These are phyloP conservation scores for Hirtodrosophila histrioides DNA, from an alignment of 2,888 invertebrate species.

Conservation along the genomic window DNA sequence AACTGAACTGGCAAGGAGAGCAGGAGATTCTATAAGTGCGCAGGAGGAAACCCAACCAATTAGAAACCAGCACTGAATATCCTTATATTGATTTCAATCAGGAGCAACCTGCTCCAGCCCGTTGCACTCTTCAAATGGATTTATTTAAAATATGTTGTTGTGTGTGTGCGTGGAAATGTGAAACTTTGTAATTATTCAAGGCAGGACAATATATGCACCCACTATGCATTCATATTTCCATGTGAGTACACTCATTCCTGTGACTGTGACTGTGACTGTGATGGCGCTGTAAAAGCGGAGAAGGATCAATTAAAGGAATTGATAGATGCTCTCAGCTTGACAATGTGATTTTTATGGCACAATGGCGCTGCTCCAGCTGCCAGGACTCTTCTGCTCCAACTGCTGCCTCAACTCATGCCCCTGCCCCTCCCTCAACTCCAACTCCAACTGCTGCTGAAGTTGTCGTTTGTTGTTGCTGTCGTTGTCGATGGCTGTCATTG, in stretches of 20 bases:
- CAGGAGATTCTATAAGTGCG: too few species aligned
- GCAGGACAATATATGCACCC: constrained; percentile 1
- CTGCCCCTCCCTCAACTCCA: constrained; percentile 4
- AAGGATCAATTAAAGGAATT: constrained; percentile 72
- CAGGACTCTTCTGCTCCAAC: constrained; percentile 13
- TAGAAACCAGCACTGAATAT: neutral
- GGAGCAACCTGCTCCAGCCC: too few species aligned
- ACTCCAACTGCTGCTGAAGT: constrained; percentile 3
- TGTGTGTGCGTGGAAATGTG: constrained; percentile 29
- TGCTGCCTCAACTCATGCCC: constrained; percentile 20
- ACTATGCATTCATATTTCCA: constrained; percentile 49
- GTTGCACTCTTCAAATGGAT: neutral
- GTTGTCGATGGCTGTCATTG: constrained; percentile 69
- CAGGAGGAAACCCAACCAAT: too few species aligned
- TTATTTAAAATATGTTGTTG: constrained; percentile 30
- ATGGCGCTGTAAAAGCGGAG: constrained; percentile 30
- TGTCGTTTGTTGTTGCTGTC: constrained; percentile 9
- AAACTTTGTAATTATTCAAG: constrained; percentile 26
- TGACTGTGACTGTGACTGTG: constrained; percentile 11
- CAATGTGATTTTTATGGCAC: constrained; percentile 66
- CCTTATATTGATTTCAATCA: neutral
- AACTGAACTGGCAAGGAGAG: too few species aligned
- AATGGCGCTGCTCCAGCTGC: constrained; percentile 35
- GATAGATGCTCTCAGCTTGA: constrained; percentile 69
- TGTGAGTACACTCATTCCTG: constrained; percentile 49